These are phyloP conservation scores for Chrysomallon squamiferum DNA, from an alignment of 1,140 invertebrate genomes.

Conservation along the genomic window DNA sequence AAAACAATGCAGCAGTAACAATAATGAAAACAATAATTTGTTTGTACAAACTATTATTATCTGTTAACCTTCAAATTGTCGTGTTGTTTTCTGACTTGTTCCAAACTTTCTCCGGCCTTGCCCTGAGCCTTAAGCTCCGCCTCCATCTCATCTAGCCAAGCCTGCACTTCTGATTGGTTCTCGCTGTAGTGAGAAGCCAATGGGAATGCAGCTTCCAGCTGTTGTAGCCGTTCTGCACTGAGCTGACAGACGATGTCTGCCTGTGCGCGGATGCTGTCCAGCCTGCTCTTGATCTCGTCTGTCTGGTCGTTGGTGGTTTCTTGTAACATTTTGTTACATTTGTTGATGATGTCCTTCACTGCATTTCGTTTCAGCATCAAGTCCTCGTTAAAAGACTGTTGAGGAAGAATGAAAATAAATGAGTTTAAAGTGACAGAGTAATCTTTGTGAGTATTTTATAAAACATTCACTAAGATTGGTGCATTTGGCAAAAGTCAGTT, in stretches of 20 bases:
- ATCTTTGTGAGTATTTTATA: too few species aligned
- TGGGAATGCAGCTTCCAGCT: slow-evolving; percentile 92
- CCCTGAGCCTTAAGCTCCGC: slow-evolving; percentile 87
- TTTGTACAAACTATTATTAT: too few species aligned
- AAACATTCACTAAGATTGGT: too few species aligned
- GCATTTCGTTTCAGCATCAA: slow-evolving; percentile 90
- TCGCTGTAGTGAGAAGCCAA: slow-evolving; percentile 86
- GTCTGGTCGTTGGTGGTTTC: slow-evolving; percentile 90
- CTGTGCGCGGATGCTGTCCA: slow-evolving; percentile 70
- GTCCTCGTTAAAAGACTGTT: slow-evolving; percentile 88
- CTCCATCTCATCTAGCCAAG: slow-evolving; percentile 90
- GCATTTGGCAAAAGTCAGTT: too few species aligned
- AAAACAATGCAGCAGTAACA: too few species aligned
- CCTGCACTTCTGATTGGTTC: slow-evolving; percentile 85
- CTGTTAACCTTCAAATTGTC: slow-evolving; percentile 90
- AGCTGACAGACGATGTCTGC: slow-evolving; percentile 91
- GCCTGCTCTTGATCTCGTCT: slow-evolving; percentile 85
- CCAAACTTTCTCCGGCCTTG: slow-evolving; percentile 83
- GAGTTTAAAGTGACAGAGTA: neutral
- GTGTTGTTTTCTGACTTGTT: slow-evolving; percentile 92
- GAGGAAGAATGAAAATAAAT: slow-evolving; percentile 1
- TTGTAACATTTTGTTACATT: slow-evolving; percentile 90
- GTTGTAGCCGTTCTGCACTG: slow-evolving; percentile 84
- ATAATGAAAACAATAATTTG: too few species aligned
- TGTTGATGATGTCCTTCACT: slow-evolving; percentile 88